Evolutionary conservation across 2,113 vertebrate species (phyloP), one percentile per base, ranked within the genome.

Genomic region (Alethe castanea): DNA sequence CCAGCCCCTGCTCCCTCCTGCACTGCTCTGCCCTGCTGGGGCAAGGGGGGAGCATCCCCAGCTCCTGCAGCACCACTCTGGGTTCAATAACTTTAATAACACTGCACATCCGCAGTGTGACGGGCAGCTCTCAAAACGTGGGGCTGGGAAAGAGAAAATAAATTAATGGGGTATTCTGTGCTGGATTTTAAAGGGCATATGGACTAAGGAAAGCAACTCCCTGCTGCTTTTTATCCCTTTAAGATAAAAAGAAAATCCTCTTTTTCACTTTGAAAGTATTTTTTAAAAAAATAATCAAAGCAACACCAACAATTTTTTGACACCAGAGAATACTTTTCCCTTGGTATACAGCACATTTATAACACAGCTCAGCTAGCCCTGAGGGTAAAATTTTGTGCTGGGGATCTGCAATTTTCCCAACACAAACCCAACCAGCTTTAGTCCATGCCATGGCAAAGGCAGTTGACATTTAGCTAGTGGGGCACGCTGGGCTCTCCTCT

Each of bases 181-280:
- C 90, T 47, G 81, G 91, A 61, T 90, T 96, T 95, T 95, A 96
- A 97, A 97, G 95, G 94, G 74, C 74, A 36, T 65, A 72, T 52
- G 94, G 93, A 72, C 84, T 76, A 69, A 95, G 81, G 54, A 81
- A 94, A 94, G 94, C 79, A 92, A 94, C 89, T 95, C 96, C 97
- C 97, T 76, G 96, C 97, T 96, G 95, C 40, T 92, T 94, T 92
- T 96, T 93, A 93, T 69, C 91, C 91, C 96, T 97, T 96, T 96
- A 96, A 96, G 89, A 97, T 92, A n/a, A 8, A 20, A 25, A 20
- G 35, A 90, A 91, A 85, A 93, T 69, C 82, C 77, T 92, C 64
- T 94, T 84, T 91, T 88, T 95, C 94, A 91, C 96, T 98, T 97
- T 97, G 96, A 97, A 98, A 97, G 90, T 95, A 77, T 94, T 96